Percentiles rank a stretch among this genome's conserved stretches.
Evolutionary conservation across 2,113 vertebrate species (phyloP).

Genomic region (Pelecanus crispus): DNA sequence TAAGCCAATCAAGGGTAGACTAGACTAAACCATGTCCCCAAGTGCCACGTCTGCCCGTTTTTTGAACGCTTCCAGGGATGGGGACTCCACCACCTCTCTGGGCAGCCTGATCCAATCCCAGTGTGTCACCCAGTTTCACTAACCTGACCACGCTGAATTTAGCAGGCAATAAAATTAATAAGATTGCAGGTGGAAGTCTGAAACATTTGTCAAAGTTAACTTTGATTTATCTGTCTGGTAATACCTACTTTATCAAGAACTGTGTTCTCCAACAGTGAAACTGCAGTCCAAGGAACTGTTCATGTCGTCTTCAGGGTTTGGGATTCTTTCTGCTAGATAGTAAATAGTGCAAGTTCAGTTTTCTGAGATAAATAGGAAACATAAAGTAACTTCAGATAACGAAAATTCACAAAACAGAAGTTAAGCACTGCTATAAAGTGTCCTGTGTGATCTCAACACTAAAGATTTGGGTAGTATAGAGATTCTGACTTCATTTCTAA

Average conservation of each 20-base stretch:
- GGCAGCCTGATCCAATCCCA: too few relatives aligned
- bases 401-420: not conserved
- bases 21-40: too few relatives aligned
- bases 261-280: slow-evolving; percentile 1
- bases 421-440: too few relatives aligned
- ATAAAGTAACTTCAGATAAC: not conserved
- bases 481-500: not conserved
- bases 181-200: slow-evolving; percentile 34
- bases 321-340: slow-evolving; percentile 64
- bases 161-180: slow-evolving; percentile 52
- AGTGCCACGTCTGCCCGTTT: too few relatives aligned
- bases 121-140: not conserved
- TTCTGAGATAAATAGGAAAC: not conserved
- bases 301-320: slow-evolving; percentile 61
- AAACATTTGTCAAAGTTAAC: not conserved
- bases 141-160: slow-evolving; percentile 51
- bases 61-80: too few relatives aligned
- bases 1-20: too few relatives aligned
- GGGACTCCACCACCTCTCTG: too few relatives aligned
- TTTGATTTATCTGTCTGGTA: slow-evolving; percentile 68
- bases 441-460: too few relatives aligned
- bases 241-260: slow-evolving; percentile 42
- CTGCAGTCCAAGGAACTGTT: slow-evolving; percentile 74
- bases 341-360: not conserved
- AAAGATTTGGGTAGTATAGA: not conserved